Conservation (phyloP, 2,113 vertebrate genomes). For the Periophthalmus modestus region DNA sequence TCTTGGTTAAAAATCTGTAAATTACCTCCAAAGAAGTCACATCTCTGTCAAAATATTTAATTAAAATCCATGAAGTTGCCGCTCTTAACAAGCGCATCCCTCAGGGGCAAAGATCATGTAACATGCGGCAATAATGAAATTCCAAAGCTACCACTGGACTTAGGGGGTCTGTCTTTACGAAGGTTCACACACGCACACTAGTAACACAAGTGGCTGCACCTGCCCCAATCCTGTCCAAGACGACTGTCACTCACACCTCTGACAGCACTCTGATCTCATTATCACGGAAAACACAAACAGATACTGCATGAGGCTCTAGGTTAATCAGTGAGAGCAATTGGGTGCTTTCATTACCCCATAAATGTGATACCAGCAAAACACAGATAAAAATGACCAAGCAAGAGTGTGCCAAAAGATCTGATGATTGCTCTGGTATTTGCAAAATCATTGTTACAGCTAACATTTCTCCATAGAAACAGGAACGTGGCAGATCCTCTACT, state of each 20-base stretch:
- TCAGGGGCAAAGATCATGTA: slow-evolving; percentile 42
- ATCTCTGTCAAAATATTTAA: slow-evolving; percentile 17
- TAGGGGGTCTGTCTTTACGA: slow-evolving; percentile 28
- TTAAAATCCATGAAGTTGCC: slow-evolving; percentile 28
- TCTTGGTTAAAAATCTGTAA: slow-evolving; percentile 6
- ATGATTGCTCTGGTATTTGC: neutral
- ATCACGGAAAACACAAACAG: slow-evolving; percentile 6
- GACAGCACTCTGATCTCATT: neutral
- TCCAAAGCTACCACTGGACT: slow-evolving; percentile 52
- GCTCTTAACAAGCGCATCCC: slow-evolving; percentile 12
- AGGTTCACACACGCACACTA: slow-evolving; percentile 22
- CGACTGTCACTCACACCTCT: slow-evolving; percentile 25
- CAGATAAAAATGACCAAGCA: neutral
- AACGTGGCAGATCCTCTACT: neutral
- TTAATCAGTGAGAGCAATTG: neutral
- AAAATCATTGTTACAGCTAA: too few species aligned
- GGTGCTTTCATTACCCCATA: neutral
- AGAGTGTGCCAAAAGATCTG: neutral
- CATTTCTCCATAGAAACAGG: neutral
- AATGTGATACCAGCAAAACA: neutral
- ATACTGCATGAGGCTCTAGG: neutral
- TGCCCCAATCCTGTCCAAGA: slow-evolving; percentile 31
- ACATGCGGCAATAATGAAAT: slow-evolving; percentile 61
- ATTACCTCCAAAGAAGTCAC: slow-evolving; percentile 16
- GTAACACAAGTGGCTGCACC: slow-evolving; percentile 56